Percentiles rank a stretch among this genome's conserved stretches.
Conservation (phyloP, 2,113 vertebrate species). For the Eubucco bourcierii region DNA sequence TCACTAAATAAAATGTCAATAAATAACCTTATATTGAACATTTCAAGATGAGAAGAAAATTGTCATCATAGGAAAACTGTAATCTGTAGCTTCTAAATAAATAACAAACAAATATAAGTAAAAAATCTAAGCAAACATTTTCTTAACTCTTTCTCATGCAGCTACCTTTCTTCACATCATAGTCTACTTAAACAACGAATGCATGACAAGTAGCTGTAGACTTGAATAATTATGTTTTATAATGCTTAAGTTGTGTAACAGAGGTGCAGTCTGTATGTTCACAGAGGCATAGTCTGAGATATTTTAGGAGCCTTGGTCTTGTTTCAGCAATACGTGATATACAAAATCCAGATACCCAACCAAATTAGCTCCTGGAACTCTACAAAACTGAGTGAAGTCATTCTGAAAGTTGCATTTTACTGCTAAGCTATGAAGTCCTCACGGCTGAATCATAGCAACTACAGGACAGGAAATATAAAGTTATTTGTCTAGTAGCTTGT, state of each 20-base stretch:
- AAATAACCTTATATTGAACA: conserved; percentile 39
- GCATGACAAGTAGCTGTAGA: background rate
- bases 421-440: background rate
- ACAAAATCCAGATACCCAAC: background rate
- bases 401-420: background rate
- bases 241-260: background rate
- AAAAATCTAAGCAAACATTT: background rate
- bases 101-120: background rate
- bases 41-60: background rate
- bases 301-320: background rate
- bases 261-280: background rate
- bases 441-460: background rate
- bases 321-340: background rate
- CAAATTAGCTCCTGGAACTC: background rate
- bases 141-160: background rate
- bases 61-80: background rate
- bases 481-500: background rate
- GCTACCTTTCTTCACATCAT: background rate
- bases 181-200: background rate
- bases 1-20: conserved; percentile 22
- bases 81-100: background rate
- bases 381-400: background rate
- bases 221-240: background rate
- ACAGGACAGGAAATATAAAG: background rate
- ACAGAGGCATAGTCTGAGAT: background rate